Percentiles rank a stretch among this genome's conserved stretches.
Evolutionary conservation across 1,140 invertebrate genomes (phyloP).

Genomic region (Apolygus lucorum): DNA sequence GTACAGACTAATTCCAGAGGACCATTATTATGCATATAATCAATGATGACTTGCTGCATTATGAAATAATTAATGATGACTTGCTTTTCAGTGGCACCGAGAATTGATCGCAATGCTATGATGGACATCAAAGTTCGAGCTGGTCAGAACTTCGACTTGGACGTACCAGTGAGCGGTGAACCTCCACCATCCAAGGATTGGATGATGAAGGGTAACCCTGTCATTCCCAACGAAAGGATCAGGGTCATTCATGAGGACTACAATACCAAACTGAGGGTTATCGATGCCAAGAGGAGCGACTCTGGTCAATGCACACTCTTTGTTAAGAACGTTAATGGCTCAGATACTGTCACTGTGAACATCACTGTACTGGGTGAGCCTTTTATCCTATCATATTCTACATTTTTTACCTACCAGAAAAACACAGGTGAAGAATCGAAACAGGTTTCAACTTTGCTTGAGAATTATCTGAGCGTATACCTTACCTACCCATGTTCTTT

Average conservation of each 20-base stretch:
- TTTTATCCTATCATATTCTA: slow-evolving; percentile 23
- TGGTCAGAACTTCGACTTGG: slow-evolving; percentile 86
- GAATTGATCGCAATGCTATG: slow-evolving; percentile 89
- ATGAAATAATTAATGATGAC: background rate
- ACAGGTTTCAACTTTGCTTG: too few relatives aligned
- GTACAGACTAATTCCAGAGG: too few relatives aligned
- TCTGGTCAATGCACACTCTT: slow-evolving; percentile 81
- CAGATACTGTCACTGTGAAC: slow-evolving; percentile 76
- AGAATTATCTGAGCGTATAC: too few relatives aligned
- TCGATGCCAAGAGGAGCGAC: slow-evolving; percentile 81
- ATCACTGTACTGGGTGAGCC: slow-evolving; percentile 65
- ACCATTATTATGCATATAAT: too few relatives aligned
- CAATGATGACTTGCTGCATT: too few relatives aligned
- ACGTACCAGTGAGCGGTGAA: slow-evolving; percentile 88
- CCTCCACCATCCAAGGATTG: slow-evolving; percentile 90
- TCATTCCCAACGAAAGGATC: slow-evolving; percentile 71
- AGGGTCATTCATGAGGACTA: slow-evolving; percentile 73
- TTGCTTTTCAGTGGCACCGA: slow-evolving; percentile 61
- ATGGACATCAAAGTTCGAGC: slow-evolving; percentile 85
- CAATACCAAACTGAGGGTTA: slow-evolving; percentile 74
- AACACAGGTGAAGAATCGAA: too few relatives aligned
- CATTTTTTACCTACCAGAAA: too few relatives aligned
- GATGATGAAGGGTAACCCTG: slow-evolving; percentile 68
- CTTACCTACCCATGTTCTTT: too few relatives aligned
- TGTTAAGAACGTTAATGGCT: slow-evolving; percentile 86